Base-by-base conservation (phyloP, 2,113 vertebrate genomes). In the Haemorhous mexicanus region DNA sequence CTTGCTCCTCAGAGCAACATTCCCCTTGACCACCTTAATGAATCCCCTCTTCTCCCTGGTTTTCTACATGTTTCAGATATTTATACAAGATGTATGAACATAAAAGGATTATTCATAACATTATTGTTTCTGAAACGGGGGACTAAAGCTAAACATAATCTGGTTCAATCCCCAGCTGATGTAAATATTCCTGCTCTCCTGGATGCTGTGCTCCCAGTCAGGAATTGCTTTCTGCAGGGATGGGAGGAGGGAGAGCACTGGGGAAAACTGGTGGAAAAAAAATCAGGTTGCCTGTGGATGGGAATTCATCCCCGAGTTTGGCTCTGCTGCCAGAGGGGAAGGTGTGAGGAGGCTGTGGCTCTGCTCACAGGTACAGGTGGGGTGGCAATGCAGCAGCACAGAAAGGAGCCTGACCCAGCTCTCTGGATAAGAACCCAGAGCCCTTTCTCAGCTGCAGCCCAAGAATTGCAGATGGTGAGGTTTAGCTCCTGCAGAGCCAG, bases 71-170 rank as follows among this genome's bases (percentile, higher is more conserved):
- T 75, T 90, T 67, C 76, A 94, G 94, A 46, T 96, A 84, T 93
- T 92, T 96, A 84, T 84, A 93, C 86, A 95, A 95, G 90, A 83
- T 67, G 82, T 76, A 95, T 50, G 93, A 89, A 90, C 83, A 76
- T 90, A 87, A 94, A 96, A 81, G 83, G 92, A 84, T 92, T 94
- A 90, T 92, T 90, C 90, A 68, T 74, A 93, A 88, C 88, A 21
- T 62, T 63, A 84, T 78, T 94, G 83, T 94, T 95, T 81, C 88
- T 93, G 86, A 96, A 96, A 49, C 53, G 16, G 53, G 53, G 84
- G 66, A 27, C 90, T 92, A 66, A 90, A 93, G 66, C 73, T 93
- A 89, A 96, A 94, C 80, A 66, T 78, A 75, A 94, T 80, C 73
- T 61, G 73, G 6, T 89, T 88, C 69, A 49, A 63, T 75, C 79